Conservation (phyloP, 2,113 vertebrate species). For the Heterotilapia buettikoferi region DNA sequence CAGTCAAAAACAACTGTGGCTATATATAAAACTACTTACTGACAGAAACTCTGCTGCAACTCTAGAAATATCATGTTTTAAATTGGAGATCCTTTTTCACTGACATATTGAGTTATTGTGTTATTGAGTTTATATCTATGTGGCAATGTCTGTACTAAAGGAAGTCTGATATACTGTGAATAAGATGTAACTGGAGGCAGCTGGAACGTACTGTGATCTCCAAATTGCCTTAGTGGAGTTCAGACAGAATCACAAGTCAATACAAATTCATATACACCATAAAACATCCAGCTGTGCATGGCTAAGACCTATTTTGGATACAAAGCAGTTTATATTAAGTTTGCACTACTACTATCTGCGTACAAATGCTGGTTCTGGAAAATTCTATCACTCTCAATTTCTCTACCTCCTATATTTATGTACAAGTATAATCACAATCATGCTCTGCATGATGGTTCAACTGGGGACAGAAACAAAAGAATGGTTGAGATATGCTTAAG, state of each 20-base stretch:
- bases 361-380: not conserved
- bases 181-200: not conserved
- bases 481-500: not conserved
- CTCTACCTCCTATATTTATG: not conserved
- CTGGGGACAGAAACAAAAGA: not conserved
- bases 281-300: not conserved
- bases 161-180: not conserved
- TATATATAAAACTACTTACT: not conserved
- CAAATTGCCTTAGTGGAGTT: not conserved
- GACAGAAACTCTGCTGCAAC: slow-evolving; percentile 6
- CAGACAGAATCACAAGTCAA: not conserved
- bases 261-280: not conserved
- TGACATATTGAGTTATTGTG: not conserved
- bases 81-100: not conserved
- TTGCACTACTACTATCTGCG: not conserved
- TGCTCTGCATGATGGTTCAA: not conserved
- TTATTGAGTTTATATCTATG: not conserved
- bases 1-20: slow-evolving; percentile 3
- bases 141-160: not conserved
- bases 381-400: not conserved
- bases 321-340: not conserved
- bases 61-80: not conserved
- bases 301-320: not conserved
- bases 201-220: not conserved
- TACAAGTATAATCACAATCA: not conserved